Evolutionary conservation across 2,888 invertebrate genomes (phyloP).

Genomic region (Tillus elongatus): DNA sequence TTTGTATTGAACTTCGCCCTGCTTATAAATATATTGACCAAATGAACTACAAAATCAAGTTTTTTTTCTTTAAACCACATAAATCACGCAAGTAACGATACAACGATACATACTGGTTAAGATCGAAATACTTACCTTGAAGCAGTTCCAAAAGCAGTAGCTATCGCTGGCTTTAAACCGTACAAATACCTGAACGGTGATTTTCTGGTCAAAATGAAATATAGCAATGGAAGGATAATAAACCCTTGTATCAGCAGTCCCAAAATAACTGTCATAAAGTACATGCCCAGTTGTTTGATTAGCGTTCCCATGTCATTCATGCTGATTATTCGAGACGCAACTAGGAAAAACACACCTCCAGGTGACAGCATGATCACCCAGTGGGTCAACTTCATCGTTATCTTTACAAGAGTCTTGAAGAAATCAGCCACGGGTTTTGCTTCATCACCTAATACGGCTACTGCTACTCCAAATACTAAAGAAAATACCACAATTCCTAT

Average conservation of each 20-base stretch:
- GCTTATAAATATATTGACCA: no score
- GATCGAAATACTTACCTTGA: conserved; percentile 52
- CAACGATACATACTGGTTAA: no score
- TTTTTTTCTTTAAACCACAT: no score
- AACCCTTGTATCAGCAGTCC: conserved; percentile 63
- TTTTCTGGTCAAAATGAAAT: conserved; percentile 50
- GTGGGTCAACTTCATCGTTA: conserved; percentile 39
- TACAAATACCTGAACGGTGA: conserved; percentile 51
- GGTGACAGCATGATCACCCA: conserved; percentile 50
- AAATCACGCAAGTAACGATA: no score
- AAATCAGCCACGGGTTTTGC: conserved; percentile 55
- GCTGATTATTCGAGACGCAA: conserved; percentile 56
- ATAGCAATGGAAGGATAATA: conserved; percentile 58
- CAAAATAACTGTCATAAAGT: conserved; percentile 58
- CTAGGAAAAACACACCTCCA: conserved; percentile 53
- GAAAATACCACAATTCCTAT: conserved; percentile 53
- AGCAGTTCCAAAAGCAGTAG: conserved; percentile 69
- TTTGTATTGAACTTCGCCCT: no score
- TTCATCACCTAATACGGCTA: conserved; percentile 54
- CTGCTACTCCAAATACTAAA: conserved; percentile 55
- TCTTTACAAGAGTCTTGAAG: conserved; percentile 43
- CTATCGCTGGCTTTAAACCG: conserved; percentile 56
- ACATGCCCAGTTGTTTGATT: conserved; percentile 58
- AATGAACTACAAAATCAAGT: no score
- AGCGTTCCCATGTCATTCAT: conserved; percentile 55